Evolutionary conservation across 2,888 invertebrate species (phyloP).

Genomic region (Oscheius myriophilus): DNA sequence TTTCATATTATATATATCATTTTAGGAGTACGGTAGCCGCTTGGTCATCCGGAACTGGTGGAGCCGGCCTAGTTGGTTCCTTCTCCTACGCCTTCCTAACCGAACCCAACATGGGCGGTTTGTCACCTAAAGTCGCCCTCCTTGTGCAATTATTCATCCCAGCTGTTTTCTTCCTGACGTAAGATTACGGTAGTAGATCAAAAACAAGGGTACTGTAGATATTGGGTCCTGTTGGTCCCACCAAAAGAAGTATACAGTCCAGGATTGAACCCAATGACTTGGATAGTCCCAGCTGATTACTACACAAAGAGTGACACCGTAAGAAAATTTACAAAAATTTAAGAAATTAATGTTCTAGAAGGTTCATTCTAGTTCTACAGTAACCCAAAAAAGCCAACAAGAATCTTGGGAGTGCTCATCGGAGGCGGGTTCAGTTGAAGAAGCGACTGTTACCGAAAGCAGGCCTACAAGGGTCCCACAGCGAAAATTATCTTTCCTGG

Average conservation of each 20-base stretch:
- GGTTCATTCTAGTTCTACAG: no score
- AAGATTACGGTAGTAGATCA: constrained; percentile 32
- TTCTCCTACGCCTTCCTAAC: constrained; percentile 76
- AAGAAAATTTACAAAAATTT: not conserved
- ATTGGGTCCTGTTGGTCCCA: constrained; percentile 50
- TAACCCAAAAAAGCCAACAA: no score
- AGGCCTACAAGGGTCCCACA: constrained; percentile 45
- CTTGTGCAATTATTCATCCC: constrained; percentile 82
- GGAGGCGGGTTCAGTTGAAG: no score
- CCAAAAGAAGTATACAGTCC: constrained; percentile 56
- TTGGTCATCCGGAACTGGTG: constrained; percentile 85
- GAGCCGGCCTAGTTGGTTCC: constrained; percentile 81
- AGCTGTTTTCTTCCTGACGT: constrained; percentile 77
- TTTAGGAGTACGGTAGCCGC: constrained; percentile 77
- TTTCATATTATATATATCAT: not conserved
- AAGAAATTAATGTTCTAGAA: not conserved
- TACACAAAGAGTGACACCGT: not conserved
- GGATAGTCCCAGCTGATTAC: constrained; percentile 55
- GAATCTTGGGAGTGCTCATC: no score
- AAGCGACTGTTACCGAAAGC: not conserved
- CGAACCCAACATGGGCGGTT: constrained; percentile 74
- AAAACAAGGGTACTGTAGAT: constrained; percentile 30
- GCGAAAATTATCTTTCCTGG: constrained; percentile 37
- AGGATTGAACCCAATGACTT: constrained; percentile 48
- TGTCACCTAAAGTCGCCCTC: constrained; percentile 74